phyloP scores from a whole-genome alignment of 2,113 vertebrate genomes.

The Rhinopithecus roxellana region DNA sequence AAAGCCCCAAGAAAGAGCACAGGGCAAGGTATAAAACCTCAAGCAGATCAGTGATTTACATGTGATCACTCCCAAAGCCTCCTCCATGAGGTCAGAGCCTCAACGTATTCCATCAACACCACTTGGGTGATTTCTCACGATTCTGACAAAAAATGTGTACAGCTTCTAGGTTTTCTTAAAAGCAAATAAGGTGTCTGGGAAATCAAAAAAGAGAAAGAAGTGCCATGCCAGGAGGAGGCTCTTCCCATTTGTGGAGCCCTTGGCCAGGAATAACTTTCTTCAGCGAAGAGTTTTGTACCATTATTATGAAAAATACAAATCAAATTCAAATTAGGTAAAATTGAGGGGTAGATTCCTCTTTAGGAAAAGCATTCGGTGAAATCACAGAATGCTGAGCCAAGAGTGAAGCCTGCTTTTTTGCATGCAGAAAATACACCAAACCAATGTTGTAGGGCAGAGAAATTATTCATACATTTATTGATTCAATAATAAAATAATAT shows the following conservation, averaged over 20 bases:
- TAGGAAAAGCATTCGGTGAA: neutral
- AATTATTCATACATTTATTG: neutral
- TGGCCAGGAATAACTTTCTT: neutral
- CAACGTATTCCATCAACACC: neutral
- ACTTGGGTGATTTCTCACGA: neutral
- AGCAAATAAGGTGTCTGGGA: neutral
- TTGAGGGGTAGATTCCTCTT: neutral
- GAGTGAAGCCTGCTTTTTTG: neutral
- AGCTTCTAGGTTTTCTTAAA: neutral
- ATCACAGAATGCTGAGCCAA: neutral
- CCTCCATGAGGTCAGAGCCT: neutral
- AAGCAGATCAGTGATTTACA: neutral
- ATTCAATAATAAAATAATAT: neutral
- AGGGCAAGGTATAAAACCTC: neutral
- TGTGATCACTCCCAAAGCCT: neutral
- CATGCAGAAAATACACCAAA: neutral
- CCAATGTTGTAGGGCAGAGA: neutral
- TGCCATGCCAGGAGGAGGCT: neutral
- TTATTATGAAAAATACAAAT: slow-evolving; percentile 19
- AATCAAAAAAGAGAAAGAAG: neutral
- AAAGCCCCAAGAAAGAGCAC: neutral
- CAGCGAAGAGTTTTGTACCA: neutral
- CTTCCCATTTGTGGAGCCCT: neutral
- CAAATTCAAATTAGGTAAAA: slow-evolving; percentile 12
- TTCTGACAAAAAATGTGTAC: neutral